Evolutionary conservation across 2,888 invertebrate species (phyloP).

Genomic region (Malacosoma neustria): DNA sequence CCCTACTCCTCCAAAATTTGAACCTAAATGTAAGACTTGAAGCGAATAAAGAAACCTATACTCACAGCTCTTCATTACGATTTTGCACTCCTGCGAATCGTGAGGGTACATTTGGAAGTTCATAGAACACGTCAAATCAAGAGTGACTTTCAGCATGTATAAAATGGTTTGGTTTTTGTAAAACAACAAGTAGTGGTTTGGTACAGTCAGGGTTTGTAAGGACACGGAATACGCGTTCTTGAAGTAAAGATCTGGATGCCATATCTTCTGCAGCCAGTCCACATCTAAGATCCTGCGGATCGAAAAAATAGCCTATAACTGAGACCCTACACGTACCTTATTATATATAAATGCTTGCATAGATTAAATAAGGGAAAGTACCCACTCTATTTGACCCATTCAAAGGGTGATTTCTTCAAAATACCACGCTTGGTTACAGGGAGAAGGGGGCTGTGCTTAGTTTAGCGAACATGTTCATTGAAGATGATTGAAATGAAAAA

Average conservation of each 20-base stretch:
- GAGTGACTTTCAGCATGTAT: constrained; percentile 88
- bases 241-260: constrained; percentile 95
- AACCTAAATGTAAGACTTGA: no score
- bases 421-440: no score
- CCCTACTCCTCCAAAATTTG: no score
- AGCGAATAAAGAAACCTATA: constrained; percentile 24
- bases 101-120: constrained; percentile 96
- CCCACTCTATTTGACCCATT: no score
- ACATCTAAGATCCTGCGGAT: constrained; percentile 88
- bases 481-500: no score
- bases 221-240: constrained; percentile 95
- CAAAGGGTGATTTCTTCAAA: no score
- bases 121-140: constrained; percentile 94
- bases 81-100: constrained; percentile 94
- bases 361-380: no score
- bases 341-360: no score
- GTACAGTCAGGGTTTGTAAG: constrained; percentile 96
- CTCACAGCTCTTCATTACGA: constrained; percentile 97
- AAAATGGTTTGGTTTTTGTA: constrained; percentile 77
- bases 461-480: no score
- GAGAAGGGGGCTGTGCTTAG: no score
- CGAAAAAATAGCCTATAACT: no score
- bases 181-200: constrained; percentile 94
- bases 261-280: constrained; percentile 94
- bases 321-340: no score